Evolutionary conservation across 2,113 vertebrate species (phyloP).

Genomic region (Triplophysa dalaica): DNA sequence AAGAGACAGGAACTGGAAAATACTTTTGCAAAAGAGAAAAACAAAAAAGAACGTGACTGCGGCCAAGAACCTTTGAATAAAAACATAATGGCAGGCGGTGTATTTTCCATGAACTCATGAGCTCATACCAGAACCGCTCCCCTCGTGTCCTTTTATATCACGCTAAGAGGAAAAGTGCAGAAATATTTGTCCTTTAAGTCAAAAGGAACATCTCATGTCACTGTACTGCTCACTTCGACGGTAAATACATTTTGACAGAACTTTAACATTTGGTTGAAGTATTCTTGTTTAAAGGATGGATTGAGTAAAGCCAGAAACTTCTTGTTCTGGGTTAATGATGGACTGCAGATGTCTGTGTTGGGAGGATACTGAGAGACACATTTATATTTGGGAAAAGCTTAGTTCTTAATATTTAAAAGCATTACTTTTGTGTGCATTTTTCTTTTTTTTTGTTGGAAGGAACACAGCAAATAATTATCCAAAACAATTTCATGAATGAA

Average conservation of each 20-base stretch:
- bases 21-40: constrained; percentile 75
- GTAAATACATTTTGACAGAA: too few relatives aligned
- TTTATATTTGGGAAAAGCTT: too few relatives aligned
- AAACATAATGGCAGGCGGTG: constrained; percentile 64
- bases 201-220: neutral
- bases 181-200: constrained; percentile 4
- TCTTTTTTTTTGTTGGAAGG: too few relatives aligned
- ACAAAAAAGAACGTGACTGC: constrained; percentile 71
- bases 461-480: neutral
- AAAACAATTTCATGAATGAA: neutral
- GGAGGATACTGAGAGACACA: too few relatives aligned
- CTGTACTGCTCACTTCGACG: too few relatives aligned
- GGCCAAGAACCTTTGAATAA: constrained; percentile 74
- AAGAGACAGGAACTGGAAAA: constrained; percentile 81
- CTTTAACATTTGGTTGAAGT: too few relatives aligned
- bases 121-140: constrained; percentile 50
- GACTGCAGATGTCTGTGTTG: too few relatives aligned
- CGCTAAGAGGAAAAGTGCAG: constrained; percentile 23
- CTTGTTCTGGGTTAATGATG: too few relatives aligned
- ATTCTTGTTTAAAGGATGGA: too few relatives aligned
- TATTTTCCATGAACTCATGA: constrained; percentile 73
- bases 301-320: too few relatives aligned
- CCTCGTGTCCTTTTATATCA: constrained; percentile 48
- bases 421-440: too few relatives aligned
- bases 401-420: too few relatives aligned